Evolutionary conservation across 2,888 invertebrate genomes (phyloP).

Genomic region (Lasioglossum pauxillum): DNA sequence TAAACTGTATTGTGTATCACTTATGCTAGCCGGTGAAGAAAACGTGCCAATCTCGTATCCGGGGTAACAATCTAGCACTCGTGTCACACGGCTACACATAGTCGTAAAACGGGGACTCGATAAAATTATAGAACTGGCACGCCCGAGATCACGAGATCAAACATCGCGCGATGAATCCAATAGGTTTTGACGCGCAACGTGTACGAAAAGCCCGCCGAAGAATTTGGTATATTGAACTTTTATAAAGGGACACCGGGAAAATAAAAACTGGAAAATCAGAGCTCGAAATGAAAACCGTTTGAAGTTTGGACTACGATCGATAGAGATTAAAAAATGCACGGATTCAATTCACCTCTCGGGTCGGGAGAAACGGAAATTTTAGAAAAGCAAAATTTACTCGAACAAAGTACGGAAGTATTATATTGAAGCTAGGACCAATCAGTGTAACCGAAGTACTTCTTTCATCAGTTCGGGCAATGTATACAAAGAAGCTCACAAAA

Average conservation of each 20-base stretch:
- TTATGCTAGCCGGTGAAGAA: conserved; percentile 57
- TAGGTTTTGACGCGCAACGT: conserved; percentile 34
- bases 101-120: conserved; percentile 66
- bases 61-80: conserved; percentile 66
- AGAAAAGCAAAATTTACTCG: neutral
- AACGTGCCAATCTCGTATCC: conserved; percentile 73
- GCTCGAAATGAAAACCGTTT: neutral
- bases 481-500: conserved; percentile 41
- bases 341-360: neutral
- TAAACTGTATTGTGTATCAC: conserved; percentile 13
- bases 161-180: conserved; percentile 39
- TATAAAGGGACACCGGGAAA: neutral
- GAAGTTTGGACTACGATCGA: neutral
- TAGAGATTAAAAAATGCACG: neutral
- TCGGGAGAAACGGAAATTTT: neutral
- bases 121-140: conserved; percentile 64
- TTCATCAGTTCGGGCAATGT: neutral
- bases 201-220: neutral
- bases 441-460: neutral
- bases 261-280: neutral
- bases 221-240: conserved; percentile 17
- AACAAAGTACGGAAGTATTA: neutral
- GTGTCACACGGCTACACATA: conserved; percentile 55
- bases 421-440: neutral
- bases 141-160: conserved; percentile 54